Base-by-base conservation (phyloP, 2,113 vertebrate genomes). In the Pelodiscus sinensis region DNA sequence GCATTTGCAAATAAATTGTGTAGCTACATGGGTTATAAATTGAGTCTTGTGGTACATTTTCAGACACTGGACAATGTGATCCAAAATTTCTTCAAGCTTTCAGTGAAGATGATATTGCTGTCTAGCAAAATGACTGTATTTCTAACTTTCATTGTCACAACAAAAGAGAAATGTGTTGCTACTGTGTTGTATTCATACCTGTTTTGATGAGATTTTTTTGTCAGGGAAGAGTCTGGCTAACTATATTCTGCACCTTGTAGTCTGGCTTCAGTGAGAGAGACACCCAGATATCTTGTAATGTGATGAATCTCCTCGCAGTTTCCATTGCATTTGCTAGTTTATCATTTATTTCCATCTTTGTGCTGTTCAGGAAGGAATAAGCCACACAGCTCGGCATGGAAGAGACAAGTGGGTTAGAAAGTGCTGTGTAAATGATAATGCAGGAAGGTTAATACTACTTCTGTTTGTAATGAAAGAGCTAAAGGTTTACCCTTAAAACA, bases 111-210 rank as follows among this genome's bases (percentile, higher is more conserved):
- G 2, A 56, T 81, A 91, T 77, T 31, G 1, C 82, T 60, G 68
- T 90, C 79, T 77, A 44, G 87, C 52, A 90, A 84, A 85, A 2
- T 52, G 18, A 3, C 8, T 9, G 13, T 58, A 27, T 77, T 93
- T 91, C 71, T 79, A 51, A 9, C n/a, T 87, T 90, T 19, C 15
- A 75, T 68, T 89, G 9, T 8, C 35, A 89, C 86, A 93, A 12
- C 10, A 24, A 22, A 88, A 83, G 21, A 81, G 13, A 27, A 88
- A 73, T 84, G 78, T 14, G 29, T n/a, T 60, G 9, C 31, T 68
- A 51, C 22, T 80, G 56, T 44, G 84, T 0, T 0, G 75, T 79
- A 86, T 89, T 51, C 92, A 88, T 88, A 84, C 0, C 0, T 68
- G 24, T 90, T 90, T 92, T 87, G 27, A 44, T 54, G 35, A 50